These are phyloP conservation scores for Drosophila nannoptera DNA, from an alignment of 1,140 invertebrate species.

Conservation along the genomic window DNA sequence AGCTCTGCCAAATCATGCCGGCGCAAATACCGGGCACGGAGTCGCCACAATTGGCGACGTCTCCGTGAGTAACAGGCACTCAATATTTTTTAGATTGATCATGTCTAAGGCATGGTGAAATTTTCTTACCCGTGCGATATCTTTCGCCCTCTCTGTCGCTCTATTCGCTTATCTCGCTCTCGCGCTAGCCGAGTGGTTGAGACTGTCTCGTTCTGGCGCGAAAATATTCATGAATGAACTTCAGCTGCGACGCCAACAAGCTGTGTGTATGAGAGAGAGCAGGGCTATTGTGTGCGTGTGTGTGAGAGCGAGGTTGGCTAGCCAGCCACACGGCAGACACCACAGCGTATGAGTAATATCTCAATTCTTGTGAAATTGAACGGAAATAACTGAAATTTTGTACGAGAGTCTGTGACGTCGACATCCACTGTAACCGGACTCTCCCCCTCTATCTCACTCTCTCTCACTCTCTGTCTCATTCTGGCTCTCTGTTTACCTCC, in stretches of 20 bases:
- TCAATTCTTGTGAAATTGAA: slow-evolving; percentile 73
- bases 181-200: too few species aligned
- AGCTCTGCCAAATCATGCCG: slow-evolving; percentile 56
- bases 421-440: neutral
- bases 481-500: neutral
- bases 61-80: slow-evolving; percentile 63
- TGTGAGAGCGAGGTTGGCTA: slow-evolving; percentile 31
- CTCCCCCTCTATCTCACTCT: neutral
- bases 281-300: slow-evolving; percentile 1
- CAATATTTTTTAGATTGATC: slow-evolving; percentile 65
- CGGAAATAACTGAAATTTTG: slow-evolving; percentile 76
- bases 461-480: neutral
- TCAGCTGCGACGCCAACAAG: slow-evolving; percentile 10
- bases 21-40: slow-evolving; percentile 17
- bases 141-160: slow-evolving; percentile 5
- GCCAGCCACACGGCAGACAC: slow-evolving; percentile 32
- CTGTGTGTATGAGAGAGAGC: neutral
- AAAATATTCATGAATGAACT: slow-evolving; percentile 56
- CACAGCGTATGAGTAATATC: slow-evolving; percentile 73
- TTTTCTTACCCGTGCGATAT: slow-evolving; percentile 35
- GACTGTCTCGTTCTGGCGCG: slow-evolving; percentile 3
- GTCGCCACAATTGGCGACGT: slow-evolving; percentile 37
- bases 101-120: slow-evolving; percentile 61
- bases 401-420: slow-evolving; percentile 25
- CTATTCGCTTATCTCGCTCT: neutral